Evolutionary conservation across 2,797 vertebrate species (phyloP).

Genomic region (Podarcis lilfordi): DNA sequence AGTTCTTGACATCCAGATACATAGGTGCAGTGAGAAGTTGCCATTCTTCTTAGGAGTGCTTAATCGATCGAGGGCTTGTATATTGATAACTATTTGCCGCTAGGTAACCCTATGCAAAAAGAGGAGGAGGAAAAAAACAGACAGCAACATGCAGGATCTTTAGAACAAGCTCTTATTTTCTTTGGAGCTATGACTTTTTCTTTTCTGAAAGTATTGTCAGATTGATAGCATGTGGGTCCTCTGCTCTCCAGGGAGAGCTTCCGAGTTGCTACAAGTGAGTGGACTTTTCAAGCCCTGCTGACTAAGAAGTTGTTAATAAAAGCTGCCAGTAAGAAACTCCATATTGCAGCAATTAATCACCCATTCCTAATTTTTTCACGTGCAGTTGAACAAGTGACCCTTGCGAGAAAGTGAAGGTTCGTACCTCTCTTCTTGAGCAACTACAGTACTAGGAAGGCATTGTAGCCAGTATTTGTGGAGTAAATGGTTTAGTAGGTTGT

Average conservation of each 20-base stretch:
- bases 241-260: slow-evolving; percentile 15
- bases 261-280: slow-evolving; percentile 1
- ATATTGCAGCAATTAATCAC: slow-evolving; percentile 49
- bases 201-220: not conserved
- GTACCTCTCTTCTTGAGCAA: slow-evolving; percentile 2
- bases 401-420: slow-evolving; percentile 24
- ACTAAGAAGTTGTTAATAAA: slow-evolving; percentile 31
- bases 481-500: slow-evolving; percentile 38
- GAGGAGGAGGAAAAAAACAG: not conserved
- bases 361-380: slow-evolving; percentile 48
- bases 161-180: not conserved
- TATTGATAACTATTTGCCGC: not conserved
- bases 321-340: slow-evolving; percentile 48
- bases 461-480: fast-evolving
- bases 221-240: not conserved
- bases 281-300: slow-evolving; percentile 33
- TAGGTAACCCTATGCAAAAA: not conserved
- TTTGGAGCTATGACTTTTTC: not conserved
- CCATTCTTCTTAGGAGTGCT: not conserved
- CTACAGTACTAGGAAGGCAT: fast-evolving
- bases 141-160: not conserved
- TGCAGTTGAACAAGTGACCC: slow-evolving; percentile 35
- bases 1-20: not conserved
- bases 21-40: not conserved
- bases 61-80: not conserved